Evolutionary conservation across 2,797 vertebrate species (phyloP).

Genomic region (Falco concolor): DNA sequence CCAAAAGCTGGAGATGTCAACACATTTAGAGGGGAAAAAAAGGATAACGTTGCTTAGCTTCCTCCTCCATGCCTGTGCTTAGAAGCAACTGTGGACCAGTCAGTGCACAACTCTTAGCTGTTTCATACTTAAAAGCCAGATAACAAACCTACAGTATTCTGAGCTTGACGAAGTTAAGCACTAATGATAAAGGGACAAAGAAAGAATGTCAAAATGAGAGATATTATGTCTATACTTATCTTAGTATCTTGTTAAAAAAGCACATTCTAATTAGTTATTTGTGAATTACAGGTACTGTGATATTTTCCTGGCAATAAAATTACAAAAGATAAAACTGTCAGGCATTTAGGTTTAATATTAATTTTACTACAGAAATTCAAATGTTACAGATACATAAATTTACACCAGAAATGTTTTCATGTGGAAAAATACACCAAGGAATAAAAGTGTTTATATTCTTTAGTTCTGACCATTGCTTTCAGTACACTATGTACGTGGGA

Average conservation of each 20-base stretch:
- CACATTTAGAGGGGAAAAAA: background rate
- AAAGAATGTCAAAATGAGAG: background rate
- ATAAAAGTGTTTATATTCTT: background rate
- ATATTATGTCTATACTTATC: background rate
- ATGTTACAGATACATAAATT: background rate
- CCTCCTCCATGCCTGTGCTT: background rate
- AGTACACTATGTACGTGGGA: background rate
- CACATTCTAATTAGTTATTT: background rate
- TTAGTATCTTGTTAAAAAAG: background rate
- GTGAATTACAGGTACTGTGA: background rate
- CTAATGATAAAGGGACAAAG: background rate
- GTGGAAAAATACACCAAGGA: background rate
- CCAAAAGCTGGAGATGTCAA: conserved; percentile 8
- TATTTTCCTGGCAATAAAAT: background rate
- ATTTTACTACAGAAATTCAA: background rate
- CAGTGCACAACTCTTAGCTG: background rate
- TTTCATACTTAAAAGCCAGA: background rate
- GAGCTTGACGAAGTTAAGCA: background rate
- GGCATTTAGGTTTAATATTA: background rate
- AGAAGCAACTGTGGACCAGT: background rate
- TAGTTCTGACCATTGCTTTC: background rate
- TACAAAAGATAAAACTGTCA: background rate
- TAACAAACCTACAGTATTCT: background rate
- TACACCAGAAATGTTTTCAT: background rate
- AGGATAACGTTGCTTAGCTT: background rate